Evolutionary conservation across 2,888 invertebrate species (phyloP).

Genomic region (Xylophagus ater): DNA sequence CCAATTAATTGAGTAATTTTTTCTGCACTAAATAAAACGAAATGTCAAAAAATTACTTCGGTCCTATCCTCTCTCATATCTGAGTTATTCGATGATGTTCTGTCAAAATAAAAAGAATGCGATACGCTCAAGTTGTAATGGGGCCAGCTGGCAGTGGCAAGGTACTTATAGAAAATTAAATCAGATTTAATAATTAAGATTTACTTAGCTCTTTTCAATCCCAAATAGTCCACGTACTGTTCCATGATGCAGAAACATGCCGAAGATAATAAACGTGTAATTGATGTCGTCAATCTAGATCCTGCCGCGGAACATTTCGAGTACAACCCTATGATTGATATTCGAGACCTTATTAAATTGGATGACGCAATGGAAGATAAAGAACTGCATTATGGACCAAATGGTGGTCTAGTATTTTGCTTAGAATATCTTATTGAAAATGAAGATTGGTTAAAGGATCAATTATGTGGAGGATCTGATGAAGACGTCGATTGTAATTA

Average conservation of each 20-base stretch:
- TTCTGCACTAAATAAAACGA: too few relatives aligned
- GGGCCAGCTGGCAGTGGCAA: constrained; percentile 98
- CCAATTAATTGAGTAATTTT: too few relatives aligned
- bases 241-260: constrained; percentile 78
- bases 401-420: constrained; percentile 92
- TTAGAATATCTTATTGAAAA: constrained; percentile 89
- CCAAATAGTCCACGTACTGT: constrained; percentile 81
- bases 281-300: constrained; percentile 90
- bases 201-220: neutral
- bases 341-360: constrained; percentile 80
- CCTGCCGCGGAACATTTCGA: constrained; percentile 96
- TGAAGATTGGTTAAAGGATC: constrained; percentile 81
- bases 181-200: constrained; percentile 11
- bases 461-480: constrained; percentile 49
- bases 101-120: too few relatives aligned
- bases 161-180: constrained; percentile 43
- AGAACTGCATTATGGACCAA: constrained; percentile 87
- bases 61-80: too few relatives aligned
- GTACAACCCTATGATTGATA: constrained; percentile 76
- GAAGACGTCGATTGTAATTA: constrained; percentile 22
- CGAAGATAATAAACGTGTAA: constrained; percentile 55
- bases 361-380: constrained; percentile 98
- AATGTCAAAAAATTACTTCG: too few relatives aligned
- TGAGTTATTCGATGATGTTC: too few relatives aligned
- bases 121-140: constrained; percentile 90